These are phyloP conservation scores for Elegia similella DNA, from an alignment of 2,888 invertebrate species.

Conservation along the genomic window DNA sequence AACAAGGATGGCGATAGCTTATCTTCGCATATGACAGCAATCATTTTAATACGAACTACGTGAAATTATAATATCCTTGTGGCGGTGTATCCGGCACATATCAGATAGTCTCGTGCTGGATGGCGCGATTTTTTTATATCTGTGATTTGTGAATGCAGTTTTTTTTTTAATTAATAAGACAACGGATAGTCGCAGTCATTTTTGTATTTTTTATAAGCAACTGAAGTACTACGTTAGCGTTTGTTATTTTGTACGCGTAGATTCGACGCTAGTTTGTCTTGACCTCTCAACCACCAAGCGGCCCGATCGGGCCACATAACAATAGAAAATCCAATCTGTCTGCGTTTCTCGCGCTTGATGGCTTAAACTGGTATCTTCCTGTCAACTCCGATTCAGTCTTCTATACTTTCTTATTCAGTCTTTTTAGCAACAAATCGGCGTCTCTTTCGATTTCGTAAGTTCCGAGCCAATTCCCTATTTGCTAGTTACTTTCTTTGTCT, in stretches of 20 bases:
- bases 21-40: too few species aligned
- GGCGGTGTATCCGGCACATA: slow-evolving; percentile 51
- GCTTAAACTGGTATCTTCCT: slow-evolving; percentile 34
- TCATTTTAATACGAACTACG: not conserved
- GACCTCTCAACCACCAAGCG: too few species aligned
- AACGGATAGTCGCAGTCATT: slow-evolving; percentile 42
- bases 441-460: slow-evolving; percentile 27
- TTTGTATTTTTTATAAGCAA: slow-evolving; percentile 40
- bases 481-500: slow-evolving; percentile 36
- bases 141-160: slow-evolving; percentile 72
- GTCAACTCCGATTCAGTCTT: slow-evolving; percentile 24
- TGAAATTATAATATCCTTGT: slow-evolving; percentile 1
- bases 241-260: slow-evolving; percentile 44
- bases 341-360: too few species aligned
- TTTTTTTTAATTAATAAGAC: slow-evolving; percentile 39
- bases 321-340: too few species aligned
- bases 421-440: not conserved
- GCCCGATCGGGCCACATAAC: too few species aligned
- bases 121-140: slow-evolving; percentile 57
- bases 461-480: slow-evolving; percentile 59
- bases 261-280: slow-evolving; percentile 25
- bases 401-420: slow-evolving; percentile 23
- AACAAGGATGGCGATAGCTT: too few species aligned
- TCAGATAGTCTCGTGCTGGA: slow-evolving; percentile 57
- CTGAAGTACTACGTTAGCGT: slow-evolving; percentile 35